Percentiles rank a stretch among this genome's conserved stretches.
phyloP scores from a whole-genome alignment of 1,140 invertebrate species.

The Sycophila sp. region DNA sequence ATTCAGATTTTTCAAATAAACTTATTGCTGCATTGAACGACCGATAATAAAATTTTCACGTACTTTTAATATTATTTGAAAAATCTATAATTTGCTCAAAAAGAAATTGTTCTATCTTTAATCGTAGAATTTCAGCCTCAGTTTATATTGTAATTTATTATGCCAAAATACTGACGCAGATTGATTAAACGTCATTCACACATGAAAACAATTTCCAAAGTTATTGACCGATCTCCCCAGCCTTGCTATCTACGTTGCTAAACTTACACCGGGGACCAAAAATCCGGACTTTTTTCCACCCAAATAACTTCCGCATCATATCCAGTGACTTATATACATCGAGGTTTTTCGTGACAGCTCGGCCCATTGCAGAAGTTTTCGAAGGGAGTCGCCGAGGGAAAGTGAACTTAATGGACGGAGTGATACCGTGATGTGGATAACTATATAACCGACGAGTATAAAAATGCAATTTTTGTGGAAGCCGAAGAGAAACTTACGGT shows the following conservation, averaged over 20 bases:
- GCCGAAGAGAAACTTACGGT: not conserved
- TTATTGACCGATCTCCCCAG: not conserved
- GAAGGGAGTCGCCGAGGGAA: not conserved
- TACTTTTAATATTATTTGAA: too few relatives aligned
- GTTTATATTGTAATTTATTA: constrained; percentile 3
- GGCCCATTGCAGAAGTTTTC: not conserved
- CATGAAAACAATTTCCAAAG: not conserved
- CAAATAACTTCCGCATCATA: too few relatives aligned
- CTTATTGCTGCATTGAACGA: too few relatives aligned
- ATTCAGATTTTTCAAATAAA: too few relatives aligned
- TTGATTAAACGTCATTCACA: constrained; percentile 1
- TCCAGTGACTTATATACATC: constrained; percentile 6
- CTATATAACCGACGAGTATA: not conserved
- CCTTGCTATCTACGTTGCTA: too few relatives aligned
- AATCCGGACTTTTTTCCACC: too few relatives aligned
- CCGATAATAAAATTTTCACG: too few relatives aligned
- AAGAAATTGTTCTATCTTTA: too few relatives aligned
- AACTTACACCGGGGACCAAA: too few relatives aligned
- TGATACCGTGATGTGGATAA: not conserved
- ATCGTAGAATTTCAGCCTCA: too few relatives aligned
- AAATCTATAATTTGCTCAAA: too few relatives aligned
- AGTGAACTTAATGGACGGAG: not conserved
- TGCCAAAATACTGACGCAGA: not conserved
- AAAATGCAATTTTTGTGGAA: constrained; percentile 3
- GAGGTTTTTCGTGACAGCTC: not conserved